These are phyloP conservation scores for Eueremaeus valkanovi DNA, from an alignment of 2,888 invertebrate genomes.

Conservation along the genomic window DNA sequence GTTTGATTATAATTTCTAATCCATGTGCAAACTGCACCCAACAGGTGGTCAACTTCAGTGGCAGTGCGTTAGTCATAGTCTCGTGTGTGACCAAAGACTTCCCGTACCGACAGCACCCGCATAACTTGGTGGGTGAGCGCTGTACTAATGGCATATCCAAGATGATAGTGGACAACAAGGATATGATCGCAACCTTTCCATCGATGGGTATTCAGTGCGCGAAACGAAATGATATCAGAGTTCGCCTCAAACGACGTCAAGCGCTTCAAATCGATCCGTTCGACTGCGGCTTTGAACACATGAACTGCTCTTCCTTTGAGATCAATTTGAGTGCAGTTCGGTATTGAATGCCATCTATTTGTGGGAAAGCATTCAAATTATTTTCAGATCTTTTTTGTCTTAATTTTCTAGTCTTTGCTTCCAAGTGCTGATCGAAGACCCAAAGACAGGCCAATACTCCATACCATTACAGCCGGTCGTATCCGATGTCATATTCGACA, in stretches of 20 bases:
- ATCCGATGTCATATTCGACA: conserved; percentile 88
- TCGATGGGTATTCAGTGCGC: conserved; percentile 96
- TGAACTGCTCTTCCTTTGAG: background rate
- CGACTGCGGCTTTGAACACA: conserved; percentile 64
- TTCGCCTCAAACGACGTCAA: conserved; percentile 72
- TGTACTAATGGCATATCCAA: conserved; percentile 90
- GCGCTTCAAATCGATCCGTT: conserved; percentile 87
- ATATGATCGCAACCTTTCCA: conserved; percentile 68
- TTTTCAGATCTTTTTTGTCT: background rate
- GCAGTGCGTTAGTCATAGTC: conserved; percentile 76
- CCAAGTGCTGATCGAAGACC: conserved; percentile 70
- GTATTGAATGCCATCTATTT: background rate
- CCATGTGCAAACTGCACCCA: too few relatives aligned
- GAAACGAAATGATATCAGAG: conserved; percentile 85
- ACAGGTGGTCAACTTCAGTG: conserved; percentile 71
- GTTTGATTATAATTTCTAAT: too few relatives aligned
- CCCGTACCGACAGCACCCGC: conserved; percentile 80
- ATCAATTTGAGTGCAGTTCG: conserved; percentile 21
- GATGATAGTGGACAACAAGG: conserved; percentile 61
- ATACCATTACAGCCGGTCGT: conserved; percentile 71
- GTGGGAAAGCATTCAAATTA: background rate
- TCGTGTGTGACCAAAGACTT: conserved; percentile 90
- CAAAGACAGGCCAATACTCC: conserved; percentile 65
- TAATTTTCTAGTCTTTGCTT: conserved; percentile 69
- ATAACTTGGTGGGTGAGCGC: conserved; percentile 89